Conservation (phyloP, 2,888 invertebrate genomes). For the Polylopha cassiicola region DNA sequence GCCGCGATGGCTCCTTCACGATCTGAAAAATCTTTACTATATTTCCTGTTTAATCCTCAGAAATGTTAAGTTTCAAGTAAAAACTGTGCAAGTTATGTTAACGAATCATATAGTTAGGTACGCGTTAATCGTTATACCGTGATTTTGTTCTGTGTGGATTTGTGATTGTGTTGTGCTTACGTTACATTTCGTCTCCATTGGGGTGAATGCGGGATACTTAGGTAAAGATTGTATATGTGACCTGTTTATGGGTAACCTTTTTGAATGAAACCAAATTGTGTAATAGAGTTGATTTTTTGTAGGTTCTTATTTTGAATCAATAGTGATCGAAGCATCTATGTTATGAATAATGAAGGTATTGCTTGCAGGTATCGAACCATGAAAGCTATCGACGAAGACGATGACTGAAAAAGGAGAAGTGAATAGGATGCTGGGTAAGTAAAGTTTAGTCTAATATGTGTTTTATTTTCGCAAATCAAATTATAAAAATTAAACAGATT, state of each 20-base stretch:
- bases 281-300: too few species aligned
- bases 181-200: too few species aligned
- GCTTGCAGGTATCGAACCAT: slow-evolving; percentile 50
- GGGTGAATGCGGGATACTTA: slow-evolving; percentile 12
- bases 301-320: too few species aligned
- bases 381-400: slow-evolving; percentile 61
- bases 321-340: too few species aligned
- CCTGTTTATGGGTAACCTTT: slow-evolving; percentile 9
- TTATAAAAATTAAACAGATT: too few species aligned
- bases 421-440: slow-evolving; percentile 73
- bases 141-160: slow-evolving; percentile 41
- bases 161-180: slow-evolving; percentile 57
- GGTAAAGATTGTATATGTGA: slow-evolving; percentile 17
- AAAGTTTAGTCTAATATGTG: background rate
- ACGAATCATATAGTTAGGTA: too few species aligned
- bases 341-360: too few species aligned
- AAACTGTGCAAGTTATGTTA: slow-evolving; percentile 42
- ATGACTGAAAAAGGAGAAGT: slow-evolving; percentile 70
- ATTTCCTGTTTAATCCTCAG: slow-evolving; percentile 44
- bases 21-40: slow-evolving; percentile 64
- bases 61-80: slow-evolving; percentile 44
- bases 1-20: slow-evolving; percentile 57
- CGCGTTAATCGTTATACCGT: slow-evolving; percentile 39
- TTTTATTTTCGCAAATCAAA: background rate
- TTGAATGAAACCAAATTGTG: too few species aligned